Evolutionary conservation across 2,888 invertebrate genomes (phyloP), one percentile per base, ranked within the genome.

Genomic region (Rhagium mordax): DNA sequence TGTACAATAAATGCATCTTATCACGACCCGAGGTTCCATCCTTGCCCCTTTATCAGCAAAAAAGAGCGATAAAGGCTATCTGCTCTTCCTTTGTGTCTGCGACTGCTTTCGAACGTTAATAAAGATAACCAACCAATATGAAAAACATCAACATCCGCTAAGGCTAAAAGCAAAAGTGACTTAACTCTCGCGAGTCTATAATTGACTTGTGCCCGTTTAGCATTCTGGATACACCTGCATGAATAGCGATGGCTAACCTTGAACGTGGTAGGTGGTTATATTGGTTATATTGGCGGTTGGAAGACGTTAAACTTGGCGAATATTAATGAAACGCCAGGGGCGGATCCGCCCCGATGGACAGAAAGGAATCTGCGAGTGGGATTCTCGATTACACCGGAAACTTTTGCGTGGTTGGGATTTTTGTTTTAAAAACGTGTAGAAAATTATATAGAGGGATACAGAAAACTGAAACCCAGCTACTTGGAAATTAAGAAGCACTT

Each of bases 111-210:
- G 53, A 24, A 53, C 21, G 64, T 48, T 48, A 41, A 41, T 18
- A 60, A 27, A 16, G 29, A 60, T 29, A 27, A 41, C 60, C 10
- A 27, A 41, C 60, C 10, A 48, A 20, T 48, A 47, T 47, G 21
- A 47, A 41, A 48, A 47, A 64, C 16, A 16, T 33, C 13, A 47
- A 33, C 18, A 59, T 33, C 59, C 33, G 33, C 20, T 8, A 41
- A 41, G n/a, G 59, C 59, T 59, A 59, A 59, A 59, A 59, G 59
- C 59, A 59, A 59, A 59, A 59, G 18, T 41, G 24, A 24, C 15
- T 55, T 15, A 15, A 55, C 24, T 13, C n/a, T 41, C 41, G 10
- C 5, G 41, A 13, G 41, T n/a, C 41, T 41, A 41, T 41, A 55
- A 55, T 55, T 55, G 24, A 24, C 41, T 41, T 55, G 55, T 13